Evolutionary conservation across 2,113 vertebrate genomes (phyloP), one percentile per base, ranked within the genome.

Genomic region (Recurvirostra avosetta): DNA sequence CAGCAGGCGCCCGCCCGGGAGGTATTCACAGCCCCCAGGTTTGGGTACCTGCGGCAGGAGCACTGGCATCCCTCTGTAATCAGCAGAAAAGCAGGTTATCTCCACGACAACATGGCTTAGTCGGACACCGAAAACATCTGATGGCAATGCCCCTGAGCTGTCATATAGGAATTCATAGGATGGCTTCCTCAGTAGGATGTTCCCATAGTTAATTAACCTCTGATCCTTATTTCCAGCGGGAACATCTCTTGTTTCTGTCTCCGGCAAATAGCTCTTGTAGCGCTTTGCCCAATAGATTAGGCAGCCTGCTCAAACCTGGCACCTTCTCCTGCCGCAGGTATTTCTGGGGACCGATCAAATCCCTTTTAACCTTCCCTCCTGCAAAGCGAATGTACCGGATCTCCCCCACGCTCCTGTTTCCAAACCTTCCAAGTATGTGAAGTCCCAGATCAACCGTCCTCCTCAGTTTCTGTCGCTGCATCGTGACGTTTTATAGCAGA

Each of bases 201-300:
- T 81, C 45, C 83, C 68, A 13, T 12, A 78, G 49, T 61, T 94
- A 95, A 95, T 94, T 95, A 93, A 89, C 91, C 86, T 87, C 74
- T 75, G 83, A 72, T 81, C 88, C 27, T 86, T 40, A 81, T 83
- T 92, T 92, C 83, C 95, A 91, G 67, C 0, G 0, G 71, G 93
- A 90, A 56, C 19, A 47, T 34, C 79, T 67, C 86, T 65, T 45
- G 11, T 65, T 94, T 73, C 80, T 76, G 27, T 29, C 92, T 85
- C 53, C 38, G 88, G 61, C 27, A 86, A 91, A 94, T 2, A 20
- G 23, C 25, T 93, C 13, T 55, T 27, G 9, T 5, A 59, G 55
- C 1, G 2, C 29, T 93, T 88, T 29, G 21, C 16, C 61, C 29
- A 34, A 41, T 3, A 92, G 52, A 63, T 74, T 12, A 66, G n/a